Base-by-base conservation (phyloP, 2,113 vertebrate genomes). In the Balaenoptera acutorostrata region DNA sequence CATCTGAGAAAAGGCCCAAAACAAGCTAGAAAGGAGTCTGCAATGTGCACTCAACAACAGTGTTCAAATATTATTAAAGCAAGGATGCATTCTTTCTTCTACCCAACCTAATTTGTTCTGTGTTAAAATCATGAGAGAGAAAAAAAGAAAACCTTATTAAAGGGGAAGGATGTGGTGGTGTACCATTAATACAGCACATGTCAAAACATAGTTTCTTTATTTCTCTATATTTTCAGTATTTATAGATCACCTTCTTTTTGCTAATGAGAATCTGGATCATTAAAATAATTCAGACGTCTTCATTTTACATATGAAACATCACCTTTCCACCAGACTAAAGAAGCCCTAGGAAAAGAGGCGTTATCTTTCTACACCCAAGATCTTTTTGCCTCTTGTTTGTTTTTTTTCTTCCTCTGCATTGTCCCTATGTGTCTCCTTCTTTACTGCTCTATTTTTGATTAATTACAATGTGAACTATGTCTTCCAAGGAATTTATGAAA, bases 1-100 rank as follows among this genome's bases (percentile, higher is more conserved):
- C 5, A 90, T 52, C 83, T 85, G 84, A 94, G 44, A 88, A 39
- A 88, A 88, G 77, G 85, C 3, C 20, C 13, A 72, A 52, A 55
- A 29, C 5, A 93, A 97, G n/a, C n/a, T 94, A 12, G 18, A 95
- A 94, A 0, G 0, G 13, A 72, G 0, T 36, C 41, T n/a, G 3
- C 46, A 86, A 55, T 68, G 74, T n/a, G 64, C 23, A 96, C 97
- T 97, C 33, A 88, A 63, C 0, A 82, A 91, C 12, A 29, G 13
- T 84, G 49, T 93, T 61, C 92, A 97, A 55, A 92, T n/a, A 64
- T 75, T 92, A 17, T 77, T 94, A 86, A 86, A 82, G 57, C 66
- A 87, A 93, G 4, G 2, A 69, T 55, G 18, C 6, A 23, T 83
- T 96, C 86, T 72, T 74, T 27, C 27, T 86, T 92, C 49, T 57